Conservation (phyloP, 2,797 vertebrate genomes). For the Schizothorax lantsangensis region DNA sequence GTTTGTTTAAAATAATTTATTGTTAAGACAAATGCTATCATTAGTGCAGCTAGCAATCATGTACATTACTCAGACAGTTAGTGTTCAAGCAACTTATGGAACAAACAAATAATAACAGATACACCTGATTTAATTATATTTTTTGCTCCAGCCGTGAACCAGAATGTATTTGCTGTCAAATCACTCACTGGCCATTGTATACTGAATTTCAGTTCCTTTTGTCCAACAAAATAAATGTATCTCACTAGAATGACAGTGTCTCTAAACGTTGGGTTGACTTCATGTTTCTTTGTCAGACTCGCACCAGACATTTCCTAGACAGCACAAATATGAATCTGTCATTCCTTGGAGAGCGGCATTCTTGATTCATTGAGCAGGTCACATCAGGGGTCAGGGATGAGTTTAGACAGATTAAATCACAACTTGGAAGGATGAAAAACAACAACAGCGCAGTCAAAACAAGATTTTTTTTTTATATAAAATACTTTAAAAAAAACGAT, state of each 20-base stretch:
- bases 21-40: neutral
- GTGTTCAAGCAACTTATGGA: too few species aligned
- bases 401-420: constrained; percentile 46
- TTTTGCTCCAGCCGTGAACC: neutral
- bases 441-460: neutral
- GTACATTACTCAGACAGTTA: neutral
- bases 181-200: neutral
- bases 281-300: constrained; percentile 30
- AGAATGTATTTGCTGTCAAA: constrained; percentile 13
- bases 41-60: neutral
- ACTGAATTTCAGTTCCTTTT: constrained; percentile 14
- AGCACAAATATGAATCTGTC: constrained; percentile 38
- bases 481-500: neutral
- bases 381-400: constrained; percentile 6
- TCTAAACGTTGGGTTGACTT: constrained; percentile 1
- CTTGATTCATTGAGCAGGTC: constrained; percentile 35
- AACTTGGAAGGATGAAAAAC: neutral
- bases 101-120: neutral
- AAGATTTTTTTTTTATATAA: neutral
- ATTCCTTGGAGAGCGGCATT: constrained; percentile 18
- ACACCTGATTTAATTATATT: neutral
- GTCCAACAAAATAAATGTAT: constrained; percentile 17
- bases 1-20: neutral
- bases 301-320: constrained; percentile 52
- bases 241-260: neutral